phyloP scores from a whole-genome alignment of 2,888 invertebrate genomes.

The Tachina fera region DNA sequence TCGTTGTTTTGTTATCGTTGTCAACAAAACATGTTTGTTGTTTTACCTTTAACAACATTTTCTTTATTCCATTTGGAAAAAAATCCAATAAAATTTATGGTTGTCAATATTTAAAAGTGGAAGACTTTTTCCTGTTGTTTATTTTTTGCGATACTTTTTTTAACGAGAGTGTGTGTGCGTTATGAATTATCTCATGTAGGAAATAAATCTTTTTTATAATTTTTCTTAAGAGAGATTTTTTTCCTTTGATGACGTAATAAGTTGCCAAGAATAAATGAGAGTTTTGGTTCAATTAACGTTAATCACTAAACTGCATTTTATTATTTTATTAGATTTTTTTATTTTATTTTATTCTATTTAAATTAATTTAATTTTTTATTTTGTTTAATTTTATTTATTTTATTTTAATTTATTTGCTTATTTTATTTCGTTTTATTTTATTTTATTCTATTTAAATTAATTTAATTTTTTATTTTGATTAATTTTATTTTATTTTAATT shows the following conservation, averaged over 20 bases:
- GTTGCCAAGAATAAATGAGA: too few species aligned
- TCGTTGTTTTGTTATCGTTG: neutral
- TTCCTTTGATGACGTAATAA: neutral
- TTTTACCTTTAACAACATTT: constrained; percentile 29
- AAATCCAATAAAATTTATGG: constrained; percentile 49
- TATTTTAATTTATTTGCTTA: too few species aligned
- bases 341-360: too few species aligned
- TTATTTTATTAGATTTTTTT: too few species aligned
- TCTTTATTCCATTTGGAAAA: neutral
- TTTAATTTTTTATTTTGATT: too few species aligned
- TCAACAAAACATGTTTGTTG: neutral
- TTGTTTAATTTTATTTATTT: too few species aligned
- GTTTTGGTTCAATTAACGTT: too few species aligned
- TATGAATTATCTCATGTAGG: neutral
- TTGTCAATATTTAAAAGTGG: constrained; percentile 15
- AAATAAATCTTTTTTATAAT: neutral
- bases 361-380: too few species aligned
- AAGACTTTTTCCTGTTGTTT: neutral
- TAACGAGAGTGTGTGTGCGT: neutral
- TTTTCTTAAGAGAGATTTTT: neutral
- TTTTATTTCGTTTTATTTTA: too few species aligned
- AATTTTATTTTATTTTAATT: too few species aligned
- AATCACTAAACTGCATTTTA: too few species aligned
- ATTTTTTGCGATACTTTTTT: neutral
- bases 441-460: too few species aligned